These are phyloP conservation scores for Hesperophylax magnus DNA, from an alignment of 1,140 invertebrate species.

Conservation along the genomic window DNA sequence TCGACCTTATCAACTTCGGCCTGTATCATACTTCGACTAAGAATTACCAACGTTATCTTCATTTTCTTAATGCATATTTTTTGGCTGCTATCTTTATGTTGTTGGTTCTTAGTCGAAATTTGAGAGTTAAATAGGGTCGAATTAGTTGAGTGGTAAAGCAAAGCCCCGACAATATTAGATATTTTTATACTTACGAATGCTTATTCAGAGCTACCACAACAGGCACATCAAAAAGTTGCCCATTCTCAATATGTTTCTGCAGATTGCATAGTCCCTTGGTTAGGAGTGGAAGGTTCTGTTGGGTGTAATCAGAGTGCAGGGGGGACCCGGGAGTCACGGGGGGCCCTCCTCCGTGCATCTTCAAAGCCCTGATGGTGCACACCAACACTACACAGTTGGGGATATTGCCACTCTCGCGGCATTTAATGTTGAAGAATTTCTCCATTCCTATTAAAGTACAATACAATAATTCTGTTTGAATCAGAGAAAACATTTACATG, in stretches of 20 bases:
- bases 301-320: slow-evolving; percentile 86
- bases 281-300: slow-evolving; percentile 93
- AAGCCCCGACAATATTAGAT: no score
- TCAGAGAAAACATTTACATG: no score
- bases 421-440: slow-evolving; percentile 99
- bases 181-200: slow-evolving; percentile 79
- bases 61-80: no score
- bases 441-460: slow-evolving; percentile 83
- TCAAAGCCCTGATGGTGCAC: slow-evolving; percentile 93
- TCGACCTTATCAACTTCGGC: no score
- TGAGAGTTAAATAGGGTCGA: no score
- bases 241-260: slow-evolving; percentile 95
- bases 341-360: slow-evolving; percentile 99
- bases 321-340: slow-evolving; percentile 87
- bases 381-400: slow-evolving; percentile 96
- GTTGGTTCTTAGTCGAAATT: no score
- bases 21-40: no score
- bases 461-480: no score
- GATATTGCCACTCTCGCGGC: slow-evolving; percentile 87
- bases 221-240: slow-evolving; percentile 90
- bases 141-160: no score
- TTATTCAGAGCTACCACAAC: slow-evolving; percentile 96
- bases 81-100: no score
- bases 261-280: slow-evolving; percentile 92
- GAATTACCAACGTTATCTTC: no score